phyloP scores from a whole-genome alignment of 2,797 vertebrate species.

The Cichlasoma orientale region DNA sequence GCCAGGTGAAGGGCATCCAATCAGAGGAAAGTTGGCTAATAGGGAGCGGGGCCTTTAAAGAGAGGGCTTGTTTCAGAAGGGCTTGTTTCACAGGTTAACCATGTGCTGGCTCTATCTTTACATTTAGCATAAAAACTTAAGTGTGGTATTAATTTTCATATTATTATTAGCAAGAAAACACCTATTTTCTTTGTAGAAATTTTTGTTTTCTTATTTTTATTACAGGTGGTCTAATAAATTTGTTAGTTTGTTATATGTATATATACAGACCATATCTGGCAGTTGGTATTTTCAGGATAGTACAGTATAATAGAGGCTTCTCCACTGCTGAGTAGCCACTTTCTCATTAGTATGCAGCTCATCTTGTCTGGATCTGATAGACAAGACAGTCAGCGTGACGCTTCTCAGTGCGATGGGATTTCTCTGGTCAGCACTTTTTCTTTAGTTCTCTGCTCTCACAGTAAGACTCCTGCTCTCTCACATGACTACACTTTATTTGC shows the following conservation, averaged over 20 bases:
- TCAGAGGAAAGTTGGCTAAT: neutral
- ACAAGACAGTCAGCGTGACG: slow-evolving; percentile 12
- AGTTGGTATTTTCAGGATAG: neutral
- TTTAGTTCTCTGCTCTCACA: neutral
- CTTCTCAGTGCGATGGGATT: slow-evolving; percentile 8
- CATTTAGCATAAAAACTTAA: neutral
- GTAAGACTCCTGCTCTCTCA: neutral
- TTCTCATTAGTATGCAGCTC: slow-evolving; percentile 24
- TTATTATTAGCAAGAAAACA: neutral
- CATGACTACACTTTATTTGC: neutral
- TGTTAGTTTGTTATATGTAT: no score
- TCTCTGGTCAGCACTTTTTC: slow-evolving; percentile 21
- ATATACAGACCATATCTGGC: neutral
- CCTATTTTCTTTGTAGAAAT: no score
- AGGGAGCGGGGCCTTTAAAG: no score
- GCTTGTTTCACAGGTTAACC: neutral
- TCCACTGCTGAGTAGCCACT: neutral
- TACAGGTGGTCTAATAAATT: no score
- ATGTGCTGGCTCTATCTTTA: neutral
- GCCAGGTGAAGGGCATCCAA: neutral
- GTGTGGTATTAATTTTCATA: neutral
- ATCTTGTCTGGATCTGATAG: slow-evolving; percentile 1
- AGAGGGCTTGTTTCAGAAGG: neutral
- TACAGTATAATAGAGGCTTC: neutral
- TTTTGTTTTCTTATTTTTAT: no score